A percentile compares a stretch with the other conserved stretches of the same genome.
Conservation (phyloP, 2,113 vertebrate species). For the Chaenogobius annularis region DNA sequence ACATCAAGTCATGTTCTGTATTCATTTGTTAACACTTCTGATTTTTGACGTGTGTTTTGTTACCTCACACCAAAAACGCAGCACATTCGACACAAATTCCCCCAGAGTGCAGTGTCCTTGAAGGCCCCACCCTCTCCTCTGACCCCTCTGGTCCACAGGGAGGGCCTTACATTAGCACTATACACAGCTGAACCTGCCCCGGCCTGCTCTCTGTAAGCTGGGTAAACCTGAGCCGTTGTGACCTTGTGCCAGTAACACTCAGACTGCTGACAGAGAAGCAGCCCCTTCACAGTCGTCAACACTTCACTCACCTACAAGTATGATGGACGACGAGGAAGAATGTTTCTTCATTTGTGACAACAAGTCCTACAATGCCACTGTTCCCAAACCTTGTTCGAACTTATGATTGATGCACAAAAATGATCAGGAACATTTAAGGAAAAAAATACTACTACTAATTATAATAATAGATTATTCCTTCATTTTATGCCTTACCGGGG, state of each 20-base stretch:
- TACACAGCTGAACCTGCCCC: conserved; percentile 2
- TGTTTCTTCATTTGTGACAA: neutral
- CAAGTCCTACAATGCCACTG: neutral
- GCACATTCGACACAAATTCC: neutral
- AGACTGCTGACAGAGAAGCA: conserved; percentile 2
- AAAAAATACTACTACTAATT: no score
- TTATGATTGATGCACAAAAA: no score
- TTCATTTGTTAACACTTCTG: neutral
- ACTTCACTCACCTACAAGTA: neutral
- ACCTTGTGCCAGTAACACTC: conserved; percentile 8
- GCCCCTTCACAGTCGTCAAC: neutral
- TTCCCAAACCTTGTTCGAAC: neutral
- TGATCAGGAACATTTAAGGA: no score
- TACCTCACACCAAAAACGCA: neutral
- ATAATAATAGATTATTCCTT: no score
- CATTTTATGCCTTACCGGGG: no score
- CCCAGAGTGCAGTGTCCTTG: neutral
- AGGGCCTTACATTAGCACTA: conserved; percentile 1
- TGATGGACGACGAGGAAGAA: neutral
- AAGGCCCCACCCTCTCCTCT: conserved; percentile 2
- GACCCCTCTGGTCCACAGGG: neutral
- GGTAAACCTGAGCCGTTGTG: neutral
- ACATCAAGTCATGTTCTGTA: neutral
- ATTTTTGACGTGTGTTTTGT: neutral
- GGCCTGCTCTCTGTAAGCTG: conserved; percentile 1